Conservation (phyloP, 2,113 vertebrate genomes). For the Solea senegalensis region DNA sequence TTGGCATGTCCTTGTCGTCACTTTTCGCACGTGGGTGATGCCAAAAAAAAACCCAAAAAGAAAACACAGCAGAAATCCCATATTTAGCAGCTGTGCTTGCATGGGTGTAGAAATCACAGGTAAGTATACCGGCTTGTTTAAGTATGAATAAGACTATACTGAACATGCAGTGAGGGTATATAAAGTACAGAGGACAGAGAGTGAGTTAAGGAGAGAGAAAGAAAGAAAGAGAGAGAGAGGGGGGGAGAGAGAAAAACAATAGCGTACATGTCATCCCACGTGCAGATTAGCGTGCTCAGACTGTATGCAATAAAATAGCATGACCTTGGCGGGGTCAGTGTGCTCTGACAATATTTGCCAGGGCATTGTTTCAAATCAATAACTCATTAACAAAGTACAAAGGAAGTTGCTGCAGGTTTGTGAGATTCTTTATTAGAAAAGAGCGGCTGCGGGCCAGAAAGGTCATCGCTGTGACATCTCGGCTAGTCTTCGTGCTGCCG, state of each 20-base stretch:
- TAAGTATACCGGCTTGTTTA: no score
- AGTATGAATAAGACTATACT: no score
- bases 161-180: no score
- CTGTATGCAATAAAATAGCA: constrained; percentile 79
- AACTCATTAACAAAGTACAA: constrained; percentile 99
- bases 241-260: constrained; percentile 50
- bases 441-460: constrained; percentile 86
- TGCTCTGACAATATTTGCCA: constrained; percentile 93
- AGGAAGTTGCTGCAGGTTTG: constrained; percentile 90
- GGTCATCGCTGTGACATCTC: constrained; percentile 96
- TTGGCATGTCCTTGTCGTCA: no score
- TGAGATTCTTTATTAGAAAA: constrained; percentile 91
- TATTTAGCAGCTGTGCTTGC: no score
- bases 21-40: no score
- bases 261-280: constrained; percentile 49
- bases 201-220: constrained; percentile 49
- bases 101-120: no score
- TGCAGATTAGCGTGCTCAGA: constrained; percentile 72
- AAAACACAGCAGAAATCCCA: no score
- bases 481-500: constrained; percentile 85
- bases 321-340: constrained; percentile 88
- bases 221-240: neutral
- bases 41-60: no score
- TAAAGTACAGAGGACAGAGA: no score
- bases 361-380: constrained; percentile 99